Conservation (phyloP, 2,113 vertebrate genomes). For the Chaetops frenatus region DNA sequence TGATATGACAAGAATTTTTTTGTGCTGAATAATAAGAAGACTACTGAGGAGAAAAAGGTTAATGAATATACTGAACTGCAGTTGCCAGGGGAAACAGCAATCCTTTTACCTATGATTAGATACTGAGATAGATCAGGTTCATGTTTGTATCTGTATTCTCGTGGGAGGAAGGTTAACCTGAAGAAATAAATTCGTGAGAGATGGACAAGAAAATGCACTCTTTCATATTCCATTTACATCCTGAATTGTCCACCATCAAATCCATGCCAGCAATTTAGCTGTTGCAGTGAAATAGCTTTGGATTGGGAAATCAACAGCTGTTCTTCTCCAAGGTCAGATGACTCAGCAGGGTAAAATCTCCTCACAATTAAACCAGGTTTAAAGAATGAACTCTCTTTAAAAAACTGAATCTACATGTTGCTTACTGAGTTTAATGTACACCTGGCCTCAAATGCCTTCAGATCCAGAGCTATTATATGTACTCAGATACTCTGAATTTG, state of each 20-base stretch:
- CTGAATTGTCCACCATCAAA: background rate
- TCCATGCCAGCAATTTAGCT: background rate
- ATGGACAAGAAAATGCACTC: background rate
- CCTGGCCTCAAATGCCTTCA: background rate
- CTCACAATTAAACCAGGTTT: background rate
- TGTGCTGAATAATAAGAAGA: slow-evolving; percentile 21
- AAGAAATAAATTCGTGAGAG: background rate
- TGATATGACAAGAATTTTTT: slow-evolving; percentile 45
- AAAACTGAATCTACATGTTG: background rate
- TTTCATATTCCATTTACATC: background rate
- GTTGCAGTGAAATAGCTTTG: background rate
- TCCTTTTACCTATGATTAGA: slow-evolving; percentile 50
- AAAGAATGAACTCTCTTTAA: background rate
- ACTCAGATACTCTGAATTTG: background rate
- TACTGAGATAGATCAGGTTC: background rate
- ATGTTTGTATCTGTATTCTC: background rate
- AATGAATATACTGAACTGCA: slow-evolving; percentile 30
- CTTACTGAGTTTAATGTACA: background rate
- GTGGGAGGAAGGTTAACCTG: background rate
- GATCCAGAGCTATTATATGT: background rate
- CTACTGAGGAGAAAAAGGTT: slow-evolving; percentile 29
- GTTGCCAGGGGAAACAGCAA: slow-evolving; percentile 59
- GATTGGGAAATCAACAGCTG: background rate
- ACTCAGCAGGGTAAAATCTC: background rate
- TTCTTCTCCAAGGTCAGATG: background rate